Evolutionary conservation across 2,113 vertebrate genomes (phyloP).

Genomic region (Antechinus flavipes): DNA sequence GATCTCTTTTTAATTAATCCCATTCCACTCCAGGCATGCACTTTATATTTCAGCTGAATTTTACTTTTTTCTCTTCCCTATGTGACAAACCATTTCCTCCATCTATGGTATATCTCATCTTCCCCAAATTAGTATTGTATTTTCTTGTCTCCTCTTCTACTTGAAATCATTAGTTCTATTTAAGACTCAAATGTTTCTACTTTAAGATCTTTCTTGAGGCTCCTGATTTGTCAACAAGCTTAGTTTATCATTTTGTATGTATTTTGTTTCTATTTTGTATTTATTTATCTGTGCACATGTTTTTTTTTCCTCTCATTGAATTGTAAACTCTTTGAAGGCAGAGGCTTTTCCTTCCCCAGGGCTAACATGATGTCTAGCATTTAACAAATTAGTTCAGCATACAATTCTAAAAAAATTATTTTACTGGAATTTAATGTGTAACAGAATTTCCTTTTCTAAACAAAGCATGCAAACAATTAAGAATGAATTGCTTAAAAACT

Average conservation of each 20-base stretch:
- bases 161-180: not conserved
- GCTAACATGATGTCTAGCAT: not conserved
- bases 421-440: not conserved
- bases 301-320: not conserved
- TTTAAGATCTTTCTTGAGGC: not conserved
- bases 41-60: not conserved
- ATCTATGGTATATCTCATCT: not conserved
- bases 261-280: not conserved
- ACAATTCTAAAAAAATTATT: not conserved
- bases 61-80: not conserved
- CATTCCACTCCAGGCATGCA: not conserved
- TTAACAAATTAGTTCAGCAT: not conserved
- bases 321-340: not conserved
- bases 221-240: not conserved
- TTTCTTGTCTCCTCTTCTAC: not conserved
- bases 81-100: not conserved
- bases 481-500: conserved; percentile 42
- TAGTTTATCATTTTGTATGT: not conserved
- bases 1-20: not conserved
- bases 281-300: not conserved
- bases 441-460: conserved; percentile 24
- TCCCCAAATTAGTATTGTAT: not conserved
- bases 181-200: not conserved
- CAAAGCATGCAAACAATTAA: conserved; percentile 58
- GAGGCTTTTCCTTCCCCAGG: not conserved